A percentile compares a stretch with the other conserved stretches of the same genome.
Conservation (phyloP, 1,140 invertebrate species). For the Hyles vespertilio region DNA sequence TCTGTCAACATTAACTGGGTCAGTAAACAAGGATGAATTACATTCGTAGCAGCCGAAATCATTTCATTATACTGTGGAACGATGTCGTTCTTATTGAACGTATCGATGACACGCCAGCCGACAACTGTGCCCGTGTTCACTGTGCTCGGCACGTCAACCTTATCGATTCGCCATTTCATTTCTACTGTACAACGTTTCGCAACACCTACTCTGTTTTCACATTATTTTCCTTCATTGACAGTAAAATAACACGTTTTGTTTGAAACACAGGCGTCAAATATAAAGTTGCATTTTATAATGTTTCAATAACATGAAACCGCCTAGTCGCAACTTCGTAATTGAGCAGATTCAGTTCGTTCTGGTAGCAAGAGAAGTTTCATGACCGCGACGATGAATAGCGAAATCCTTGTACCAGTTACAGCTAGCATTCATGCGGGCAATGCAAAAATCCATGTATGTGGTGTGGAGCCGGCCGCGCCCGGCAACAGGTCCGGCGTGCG, state of each 20-base stretch:
- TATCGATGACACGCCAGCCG: slow-evolving; percentile 2
- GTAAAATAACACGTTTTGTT: no score
- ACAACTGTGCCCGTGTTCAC: not conserved
- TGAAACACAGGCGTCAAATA: no score
- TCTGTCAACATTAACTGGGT: slow-evolving; percentile 67
- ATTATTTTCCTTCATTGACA: no score
- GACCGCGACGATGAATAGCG: not conserved
- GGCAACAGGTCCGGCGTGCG: slow-evolving; percentile 57
- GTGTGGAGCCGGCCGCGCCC: slow-evolving; percentile 36
- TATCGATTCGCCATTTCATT: no score
- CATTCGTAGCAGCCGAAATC: slow-evolving; percentile 43
- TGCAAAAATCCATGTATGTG: slow-evolving; percentile 38
- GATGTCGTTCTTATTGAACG: slow-evolving; percentile 21
- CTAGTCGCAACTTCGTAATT: no score
- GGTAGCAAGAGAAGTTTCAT: no score
- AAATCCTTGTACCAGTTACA: slow-evolving; percentile 15
- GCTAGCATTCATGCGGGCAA: slow-evolving; percentile 9
- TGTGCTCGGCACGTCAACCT: no score
- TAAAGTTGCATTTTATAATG: no score
- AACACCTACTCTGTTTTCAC: no score
- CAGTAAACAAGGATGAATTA: slow-evolving; percentile 57
- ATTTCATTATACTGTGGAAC: slow-evolving; percentile 32
- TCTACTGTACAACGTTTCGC: no score
- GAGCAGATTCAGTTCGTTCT: no score
- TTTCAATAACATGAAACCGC: no score